Conservation (phyloP, 2,888 invertebrate species). For the Xestia c-nigrum region DNA sequence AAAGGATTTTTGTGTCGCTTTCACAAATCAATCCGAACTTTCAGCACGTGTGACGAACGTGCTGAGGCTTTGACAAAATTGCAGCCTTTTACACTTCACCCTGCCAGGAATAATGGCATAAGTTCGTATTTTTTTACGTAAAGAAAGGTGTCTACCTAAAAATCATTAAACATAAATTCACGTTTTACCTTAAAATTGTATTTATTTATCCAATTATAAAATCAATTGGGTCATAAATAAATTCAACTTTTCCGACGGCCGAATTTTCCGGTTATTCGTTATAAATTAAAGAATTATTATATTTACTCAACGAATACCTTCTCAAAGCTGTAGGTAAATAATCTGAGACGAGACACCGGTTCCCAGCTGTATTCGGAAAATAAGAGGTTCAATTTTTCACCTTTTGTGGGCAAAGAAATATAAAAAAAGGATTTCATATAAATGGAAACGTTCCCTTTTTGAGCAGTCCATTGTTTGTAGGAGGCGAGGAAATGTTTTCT, state of each 20-base stretch:
- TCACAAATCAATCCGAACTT: slow-evolving; percentile 57
- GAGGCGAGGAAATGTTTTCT: slow-evolving; percentile 70
- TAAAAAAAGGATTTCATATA: slow-evolving; percentile 74
- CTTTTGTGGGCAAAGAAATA: slow-evolving; percentile 67
- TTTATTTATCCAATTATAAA: slow-evolving; percentile 16
- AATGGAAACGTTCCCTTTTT: slow-evolving; percentile 76
- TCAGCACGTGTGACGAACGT: slow-evolving; percentile 36
- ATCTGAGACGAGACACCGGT: slow-evolving; percentile 38
- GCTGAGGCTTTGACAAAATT: slow-evolving; percentile 10
- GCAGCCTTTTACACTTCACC: neutral
- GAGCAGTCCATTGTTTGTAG: slow-evolving; percentile 76
- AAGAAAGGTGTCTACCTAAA: neutral
- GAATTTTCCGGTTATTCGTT: slow-evolving; percentile 40
- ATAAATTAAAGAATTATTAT: slow-evolving; percentile 25
- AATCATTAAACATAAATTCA: neutral
- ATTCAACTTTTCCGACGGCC: neutral
- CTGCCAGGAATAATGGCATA: neutral
- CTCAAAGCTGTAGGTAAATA: slow-evolving; percentile 44
- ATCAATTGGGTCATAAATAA: slow-evolving; percentile 29
- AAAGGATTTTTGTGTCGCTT: slow-evolving; percentile 63
- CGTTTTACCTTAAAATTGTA: neutral
- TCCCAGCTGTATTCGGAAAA: slow-evolving; percentile 55
- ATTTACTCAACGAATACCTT: slow-evolving; percentile 39
- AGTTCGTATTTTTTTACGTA: neutral
- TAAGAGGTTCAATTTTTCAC: slow-evolving; percentile 67